Percentiles rank a stretch among this genome's conserved stretches.
phyloP scores from a whole-genome alignment of 2,113 vertebrate species.

The Procapra przewalskii region DNA sequence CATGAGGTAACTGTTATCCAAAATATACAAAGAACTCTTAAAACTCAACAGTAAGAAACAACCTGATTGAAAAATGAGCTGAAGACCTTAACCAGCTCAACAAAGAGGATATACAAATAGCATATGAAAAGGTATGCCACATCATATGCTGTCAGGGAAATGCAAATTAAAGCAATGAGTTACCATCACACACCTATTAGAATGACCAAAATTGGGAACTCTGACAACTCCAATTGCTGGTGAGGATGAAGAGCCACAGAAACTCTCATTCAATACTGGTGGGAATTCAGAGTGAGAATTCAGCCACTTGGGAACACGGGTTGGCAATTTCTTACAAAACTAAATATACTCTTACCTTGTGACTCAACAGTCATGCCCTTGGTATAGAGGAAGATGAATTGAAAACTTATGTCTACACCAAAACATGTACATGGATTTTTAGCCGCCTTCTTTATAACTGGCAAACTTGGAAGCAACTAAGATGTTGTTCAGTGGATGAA shows the following conservation, averaged over 20 bases:
- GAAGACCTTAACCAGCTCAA: neutral
- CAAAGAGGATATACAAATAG: neutral
- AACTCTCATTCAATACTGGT: neutral
- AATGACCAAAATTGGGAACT: neutral
- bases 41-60: neutral
- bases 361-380: neutral
- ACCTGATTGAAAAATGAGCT: neutral
- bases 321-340: neutral
- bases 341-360: neutral
- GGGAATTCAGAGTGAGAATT: neutral
- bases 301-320: neutral
- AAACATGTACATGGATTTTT: neutral
- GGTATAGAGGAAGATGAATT: neutral
- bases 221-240: neutral
- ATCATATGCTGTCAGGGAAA: neutral
- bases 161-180: neutral
- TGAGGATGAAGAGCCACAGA: neutral
- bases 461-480: neutral
- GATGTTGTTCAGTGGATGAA: neutral
- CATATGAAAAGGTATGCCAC: neutral
- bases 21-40: neutral
- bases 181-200: neutral
- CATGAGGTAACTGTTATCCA: neutral
- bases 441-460: neutral
- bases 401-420: neutral